A percentile compares a stretch with the other conserved stretches of the same genome.
Evolutionary conservation across 1,140 invertebrate genomes (phyloP).

Genomic region (Diabrotica virgifera): DNA sequence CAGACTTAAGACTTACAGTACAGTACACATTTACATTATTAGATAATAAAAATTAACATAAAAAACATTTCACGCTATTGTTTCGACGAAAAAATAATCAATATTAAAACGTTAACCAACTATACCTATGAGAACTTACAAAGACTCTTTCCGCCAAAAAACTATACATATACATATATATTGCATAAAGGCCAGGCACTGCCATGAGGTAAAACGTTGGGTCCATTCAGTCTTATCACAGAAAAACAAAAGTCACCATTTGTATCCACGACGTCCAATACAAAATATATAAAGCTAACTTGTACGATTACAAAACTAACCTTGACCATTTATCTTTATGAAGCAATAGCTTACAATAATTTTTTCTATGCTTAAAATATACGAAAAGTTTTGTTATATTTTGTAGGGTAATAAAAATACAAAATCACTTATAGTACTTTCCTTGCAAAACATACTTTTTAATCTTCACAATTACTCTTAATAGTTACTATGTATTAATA

Average conservation of each 20-base stretch:
- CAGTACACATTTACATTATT: slow-evolving; percentile 35
- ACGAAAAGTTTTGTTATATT: too few species aligned
- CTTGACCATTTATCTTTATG: too few species aligned
- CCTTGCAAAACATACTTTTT: too few species aligned
- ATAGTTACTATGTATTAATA: too few species aligned
- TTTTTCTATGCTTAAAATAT: too few species aligned
- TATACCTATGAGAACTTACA: slow-evolving; percentile 7
- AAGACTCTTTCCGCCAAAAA: slow-evolving; percentile 5
- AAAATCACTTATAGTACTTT: too few species aligned
- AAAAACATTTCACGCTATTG: slow-evolving; percentile 12
- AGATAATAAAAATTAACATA: slow-evolving; percentile 27
- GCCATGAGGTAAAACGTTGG: slow-evolving; percentile 44
- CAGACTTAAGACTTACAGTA: slow-evolving; percentile 41
- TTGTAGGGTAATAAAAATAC: too few species aligned
- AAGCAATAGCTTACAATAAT: too few species aligned
- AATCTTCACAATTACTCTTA: too few species aligned
- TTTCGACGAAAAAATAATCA: slow-evolving; percentile 8
- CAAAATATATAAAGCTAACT: slow-evolving; percentile 21
- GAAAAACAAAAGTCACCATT: slow-evolving; percentile 41
- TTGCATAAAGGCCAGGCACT: slow-evolving; percentile 46
- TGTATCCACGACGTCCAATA: slow-evolving; percentile 4
- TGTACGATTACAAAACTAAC: slow-evolving; percentile 11
- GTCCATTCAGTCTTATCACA: slow-evolving; percentile 47
- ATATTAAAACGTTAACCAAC: slow-evolving; percentile 10
- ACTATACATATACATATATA: slow-evolving; percentile 26